Evolutionary conservation across 2,888 invertebrate genomes (phyloP), one percentile per base, ranked within the genome.

Genomic region (Beris chalybata): DNA sequence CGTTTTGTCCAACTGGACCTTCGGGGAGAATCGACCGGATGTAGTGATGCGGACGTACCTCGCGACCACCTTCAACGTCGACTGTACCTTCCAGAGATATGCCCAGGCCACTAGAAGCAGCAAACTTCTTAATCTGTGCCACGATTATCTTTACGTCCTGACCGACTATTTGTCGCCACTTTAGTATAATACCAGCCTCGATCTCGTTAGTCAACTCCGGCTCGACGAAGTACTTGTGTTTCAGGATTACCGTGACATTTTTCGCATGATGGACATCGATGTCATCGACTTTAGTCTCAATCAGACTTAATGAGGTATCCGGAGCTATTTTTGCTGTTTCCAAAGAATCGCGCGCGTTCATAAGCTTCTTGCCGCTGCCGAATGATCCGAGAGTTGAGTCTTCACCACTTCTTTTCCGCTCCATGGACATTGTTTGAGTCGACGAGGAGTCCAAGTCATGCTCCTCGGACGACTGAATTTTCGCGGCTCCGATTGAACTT

Each of bases 11-110:
- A 3, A 99, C 97, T 0, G 99, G 98, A 1, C 99, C 98, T 80
- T 97, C 96, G n/a, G 93, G 90, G 74, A 98, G 84, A 74, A 99
- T 96, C 64, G 95, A 95, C 2, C 98, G 89, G 76, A 99, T 97
- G 81, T 97, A 98, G 83, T 98, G 99, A 82, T 99, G 99, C 3
- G 99, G 98, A 67, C 97, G 86, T 52, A 97, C 95, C 83, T 99
- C 98, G 66, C 93, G 88, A 0, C 98, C 98, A 0, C 98, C 98
- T 76, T 93, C 91, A 64, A 99, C 97, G 79, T 99, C 99, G 48
- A 97, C 98, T 0, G 99, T 99, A 61, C 99, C 98, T 80, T 98
- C 97, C 70, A 98, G 84, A 58, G 96, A 97, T 74, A 99, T 97
- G 44, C 98, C 98, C 64, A 99, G 85, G 3, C 98, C 98, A 54